Evolutionary conservation across 1,140 invertebrate species (phyloP).

Genomic region (Drosophila quadrilineata): DNA sequence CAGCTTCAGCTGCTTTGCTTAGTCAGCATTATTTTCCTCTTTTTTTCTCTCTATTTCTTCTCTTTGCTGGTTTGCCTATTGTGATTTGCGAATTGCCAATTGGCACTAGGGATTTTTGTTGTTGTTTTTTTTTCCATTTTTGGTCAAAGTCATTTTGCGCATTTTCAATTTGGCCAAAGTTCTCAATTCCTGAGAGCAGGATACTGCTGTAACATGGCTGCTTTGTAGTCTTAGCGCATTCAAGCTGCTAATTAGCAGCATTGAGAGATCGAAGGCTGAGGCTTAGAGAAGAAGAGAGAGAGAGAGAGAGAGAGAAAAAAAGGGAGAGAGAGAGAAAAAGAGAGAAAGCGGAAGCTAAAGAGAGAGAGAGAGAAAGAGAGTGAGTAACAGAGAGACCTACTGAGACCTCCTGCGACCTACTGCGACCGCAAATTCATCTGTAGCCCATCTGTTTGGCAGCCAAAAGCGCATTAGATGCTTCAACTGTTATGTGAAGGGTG

Average conservation of each 20-base stretch:
- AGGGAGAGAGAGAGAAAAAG: neutral
- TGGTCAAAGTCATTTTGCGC: constrained; percentile 77
- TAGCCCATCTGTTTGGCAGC: neutral
- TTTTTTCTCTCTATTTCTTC: too few relatives aligned
- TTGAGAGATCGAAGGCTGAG: constrained; percentile 26
- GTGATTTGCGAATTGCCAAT: constrained; percentile 77
- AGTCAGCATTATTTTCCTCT: constrained; percentile 45
- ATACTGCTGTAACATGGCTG: constrained; percentile 45
- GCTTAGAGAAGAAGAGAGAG: neutral
- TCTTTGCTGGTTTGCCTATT: constrained; percentile 34
- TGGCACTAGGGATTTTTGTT: constrained; percentile 70
- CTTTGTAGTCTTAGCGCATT: constrained; percentile 78
- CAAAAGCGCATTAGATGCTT: constrained; percentile 73
- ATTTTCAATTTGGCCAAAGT: constrained; percentile 74
- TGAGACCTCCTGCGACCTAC: neutral
- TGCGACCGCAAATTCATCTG: neutral
- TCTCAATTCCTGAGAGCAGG: constrained; percentile 43
- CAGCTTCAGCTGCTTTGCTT: constrained; percentile 42
- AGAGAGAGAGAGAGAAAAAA: neutral
- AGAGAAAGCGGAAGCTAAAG: neutral
- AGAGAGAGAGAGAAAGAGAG: too few relatives aligned
- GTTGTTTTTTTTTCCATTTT: too few relatives aligned
- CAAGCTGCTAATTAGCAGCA: constrained; percentile 75
- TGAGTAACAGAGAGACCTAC: neutral
- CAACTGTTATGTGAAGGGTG: constrained; percentile 61